Evolutionary conservation across 2,113 vertebrate species (phyloP).

Genomic region (Uria aalge): DNA sequence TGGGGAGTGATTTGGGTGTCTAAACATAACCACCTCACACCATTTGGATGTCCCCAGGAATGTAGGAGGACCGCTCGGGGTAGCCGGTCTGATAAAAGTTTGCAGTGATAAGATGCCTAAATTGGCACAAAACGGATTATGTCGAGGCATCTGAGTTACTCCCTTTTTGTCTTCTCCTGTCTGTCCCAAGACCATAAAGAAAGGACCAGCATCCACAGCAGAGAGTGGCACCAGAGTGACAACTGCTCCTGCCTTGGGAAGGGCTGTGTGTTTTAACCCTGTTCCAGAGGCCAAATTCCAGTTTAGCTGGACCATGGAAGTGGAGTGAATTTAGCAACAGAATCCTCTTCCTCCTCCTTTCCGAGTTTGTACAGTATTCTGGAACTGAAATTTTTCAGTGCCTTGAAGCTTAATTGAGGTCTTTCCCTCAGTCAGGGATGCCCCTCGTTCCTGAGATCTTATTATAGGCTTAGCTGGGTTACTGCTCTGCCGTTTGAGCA

Average conservation of each 20-base stretch:
- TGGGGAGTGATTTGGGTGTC: not conserved
- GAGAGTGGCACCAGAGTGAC: not conserved
- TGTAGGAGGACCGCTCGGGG: rapidly evolving
- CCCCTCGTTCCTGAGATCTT: not conserved
- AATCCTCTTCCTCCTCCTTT: not conserved
- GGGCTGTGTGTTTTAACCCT: not conserved
- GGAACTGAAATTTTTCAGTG: not conserved
- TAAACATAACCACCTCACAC: not conserved
- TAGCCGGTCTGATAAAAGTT: not conserved
- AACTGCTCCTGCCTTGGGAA: not conserved
- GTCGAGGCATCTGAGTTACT: not conserved
- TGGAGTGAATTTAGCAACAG: not conserved
- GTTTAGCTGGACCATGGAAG: not conserved
- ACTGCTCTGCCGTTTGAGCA: not conserved
- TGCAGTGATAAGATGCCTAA: not conserved
- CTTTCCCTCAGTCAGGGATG: not conserved
- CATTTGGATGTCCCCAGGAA: not conserved
- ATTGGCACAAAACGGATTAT: not conserved
- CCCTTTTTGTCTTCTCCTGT: not conserved
- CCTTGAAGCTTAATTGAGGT: not conserved
- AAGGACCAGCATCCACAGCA: not conserved
- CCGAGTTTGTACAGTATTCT: not conserved
- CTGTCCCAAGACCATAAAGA: not conserved
- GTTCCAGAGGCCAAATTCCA: not conserved
- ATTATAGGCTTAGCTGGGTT: slow-evolving; percentile 27